Conservation (phyloP, 2,113 vertebrate species). For the Hippolais icterina region DNA sequence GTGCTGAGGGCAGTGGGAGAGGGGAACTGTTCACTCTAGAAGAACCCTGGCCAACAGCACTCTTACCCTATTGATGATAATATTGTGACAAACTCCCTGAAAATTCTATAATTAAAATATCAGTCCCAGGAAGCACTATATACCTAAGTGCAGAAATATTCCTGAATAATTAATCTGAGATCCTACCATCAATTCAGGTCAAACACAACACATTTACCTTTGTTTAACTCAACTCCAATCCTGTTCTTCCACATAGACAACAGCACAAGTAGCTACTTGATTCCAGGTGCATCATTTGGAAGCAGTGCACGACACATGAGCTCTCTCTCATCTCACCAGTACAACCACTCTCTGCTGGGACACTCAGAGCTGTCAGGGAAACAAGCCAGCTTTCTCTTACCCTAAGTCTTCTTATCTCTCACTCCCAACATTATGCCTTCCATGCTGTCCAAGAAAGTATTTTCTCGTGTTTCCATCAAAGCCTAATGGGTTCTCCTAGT, state of each 20-base stretch:
- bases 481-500: not conserved
- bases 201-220: not conserved
- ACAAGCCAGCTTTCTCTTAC: not conserved
- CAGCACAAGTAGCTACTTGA: not conserved
- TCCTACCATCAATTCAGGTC: not conserved
- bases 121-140: not conserved
- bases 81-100: not conserved
- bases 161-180: not conserved
- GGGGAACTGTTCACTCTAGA: not conserved
- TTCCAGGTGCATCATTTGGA: accelerated
- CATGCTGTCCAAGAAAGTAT: not conserved
- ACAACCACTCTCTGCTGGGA: not conserved
- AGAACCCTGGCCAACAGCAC: not conserved
- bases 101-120: not conserved
- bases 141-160: not conserved
- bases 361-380: not conserved
- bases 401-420: not conserved
- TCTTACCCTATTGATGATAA: accelerated
- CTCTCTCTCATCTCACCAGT: not conserved
- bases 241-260: not conserved
- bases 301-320: accelerated
- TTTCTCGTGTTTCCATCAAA: not conserved
- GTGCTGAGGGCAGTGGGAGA: not conserved
- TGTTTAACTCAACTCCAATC: not conserved
- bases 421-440: not conserved